Conservation (phyloP, 2,888 invertebrate genomes). For the Brachyptera risi region DNA sequence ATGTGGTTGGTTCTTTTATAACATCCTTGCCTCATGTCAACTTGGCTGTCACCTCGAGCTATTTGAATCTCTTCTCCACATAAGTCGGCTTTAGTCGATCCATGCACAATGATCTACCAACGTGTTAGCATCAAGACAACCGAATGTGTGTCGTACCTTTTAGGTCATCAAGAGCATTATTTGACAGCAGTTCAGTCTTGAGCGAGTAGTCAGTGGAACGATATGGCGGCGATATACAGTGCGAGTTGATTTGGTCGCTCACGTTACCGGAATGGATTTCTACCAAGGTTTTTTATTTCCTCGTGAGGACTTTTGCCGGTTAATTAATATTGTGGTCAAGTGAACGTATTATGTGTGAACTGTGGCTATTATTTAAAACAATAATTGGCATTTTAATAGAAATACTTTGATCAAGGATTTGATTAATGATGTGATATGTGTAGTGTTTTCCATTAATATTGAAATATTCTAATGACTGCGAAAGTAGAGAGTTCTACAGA, state of each 20-base stretch:
- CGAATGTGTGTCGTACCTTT: neutral
- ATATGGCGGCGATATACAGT: no score
- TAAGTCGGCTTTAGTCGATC: no score
- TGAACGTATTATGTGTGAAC: no score
- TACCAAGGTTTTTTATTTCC: neutral
- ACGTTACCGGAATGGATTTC: neutral
- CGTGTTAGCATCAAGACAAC: no score
- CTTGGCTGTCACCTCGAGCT: slow-evolving; percentile 23
- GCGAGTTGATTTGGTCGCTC: neutral
- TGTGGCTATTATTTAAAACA: no score
- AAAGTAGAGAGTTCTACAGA: slow-evolving; percentile 26
- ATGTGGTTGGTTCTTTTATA: slow-evolving; percentile 20
- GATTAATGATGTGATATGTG: no score
- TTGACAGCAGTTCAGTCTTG: neutral
- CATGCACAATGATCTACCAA: no score
- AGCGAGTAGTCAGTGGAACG: neutral
- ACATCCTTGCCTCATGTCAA: slow-evolving; percentile 24
- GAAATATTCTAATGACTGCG: slow-evolving; percentile 27
- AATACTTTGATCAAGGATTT: no score
- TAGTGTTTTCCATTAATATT: neutral
- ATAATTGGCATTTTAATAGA: no score
- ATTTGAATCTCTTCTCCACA: no score
- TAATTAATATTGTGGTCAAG: neutral
- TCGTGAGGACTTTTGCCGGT: neutral
- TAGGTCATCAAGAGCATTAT: neutral